phyloP scores from a whole-genome alignment of 92 coral and sea anemone species.

The Pocillopora grandis region DNA sequence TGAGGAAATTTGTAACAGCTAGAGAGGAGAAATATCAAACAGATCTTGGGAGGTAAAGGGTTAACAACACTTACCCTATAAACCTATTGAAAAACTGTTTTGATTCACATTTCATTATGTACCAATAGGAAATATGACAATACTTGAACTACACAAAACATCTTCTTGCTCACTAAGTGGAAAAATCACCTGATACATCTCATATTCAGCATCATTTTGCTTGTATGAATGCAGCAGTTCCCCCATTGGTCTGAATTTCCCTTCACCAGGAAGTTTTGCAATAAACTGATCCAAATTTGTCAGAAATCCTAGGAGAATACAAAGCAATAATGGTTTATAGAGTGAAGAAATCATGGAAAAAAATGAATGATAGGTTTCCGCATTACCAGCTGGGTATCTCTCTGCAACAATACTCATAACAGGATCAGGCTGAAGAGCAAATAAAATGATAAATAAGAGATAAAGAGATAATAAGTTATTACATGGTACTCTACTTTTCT shows the following conservation, averaged over 20 bases:
- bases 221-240: slow-evolving; percentile 77
- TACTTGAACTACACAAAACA: too few relatives aligned
- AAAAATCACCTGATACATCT: slow-evolving; percentile 74
- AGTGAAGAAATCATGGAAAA: not conserved
- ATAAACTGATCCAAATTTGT: slow-evolving; percentile 90
- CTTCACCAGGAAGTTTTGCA: slow-evolving; percentile 83
- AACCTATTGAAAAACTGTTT: too few relatives aligned
- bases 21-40: too few relatives aligned
- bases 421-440: slow-evolving; percentile 49
- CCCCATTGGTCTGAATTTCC: slow-evolving; percentile 92
- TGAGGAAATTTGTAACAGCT: too few relatives aligned
- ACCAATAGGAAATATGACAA: too few relatives aligned
- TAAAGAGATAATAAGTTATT: not conserved
- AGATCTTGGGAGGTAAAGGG: too few relatives aligned
- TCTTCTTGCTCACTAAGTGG: too few relatives aligned
- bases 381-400: slow-evolving; percentile 44
- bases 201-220: slow-evolving; percentile 63
- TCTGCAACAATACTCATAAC: slow-evolving; percentile 42
- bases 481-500: not conserved
- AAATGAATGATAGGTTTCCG: not conserved
- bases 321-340: not conserved
- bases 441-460: not conserved
- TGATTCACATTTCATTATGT: too few relatives aligned
- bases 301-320: slow-evolving; percentile 46
- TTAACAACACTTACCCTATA: too few relatives aligned